Evolutionary conservation across 2,113 vertebrate genomes (phyloP), one percentile per base, ranked within the genome.

Genomic region (Phrynosoma platyrhinos): DNA sequence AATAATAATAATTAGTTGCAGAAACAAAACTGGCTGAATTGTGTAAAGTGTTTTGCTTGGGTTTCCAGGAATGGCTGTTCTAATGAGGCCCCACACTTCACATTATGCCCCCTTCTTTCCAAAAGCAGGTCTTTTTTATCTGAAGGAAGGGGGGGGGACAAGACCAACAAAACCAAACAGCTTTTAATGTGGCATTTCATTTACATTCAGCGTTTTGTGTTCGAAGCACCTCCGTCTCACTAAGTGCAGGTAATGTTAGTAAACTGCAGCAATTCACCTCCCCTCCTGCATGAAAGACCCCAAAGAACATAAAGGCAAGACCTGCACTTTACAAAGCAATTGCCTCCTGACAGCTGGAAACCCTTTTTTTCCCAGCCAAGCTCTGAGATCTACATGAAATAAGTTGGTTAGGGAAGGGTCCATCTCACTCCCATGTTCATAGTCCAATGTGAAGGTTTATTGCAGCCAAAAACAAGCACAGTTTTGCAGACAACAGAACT

Each of bases 1-100:
- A 97, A 95, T 97, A 97, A 95, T 96, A 93, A 96, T 96, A 93
- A 96, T 97, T 97, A 98, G 97, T 97, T 97, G 96, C 90, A 96
- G 96, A 95, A 97, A 95, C 97, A 97, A 97, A 95, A 96, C 92
- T 93, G 74, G 96, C 89, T 96, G 95, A 96, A 97, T 96, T 97
- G 96, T 96, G 96, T 94, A 88, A 91, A 95, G 95, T 95, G 94
- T 95, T 97, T 96, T 97, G 87, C 93, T 92, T 10, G 95, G 94
- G 96, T 96, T 97, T 98, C 92, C 97, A 95, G 88, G 96, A 97
- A 96, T 95, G 95, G 91, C 53, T 8, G 87, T 92, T 96, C 96
- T 96, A 97, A 97, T 97, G 96, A 97, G 72, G 97, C 94, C 94
- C 91, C 94, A 91, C 93, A 88, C 94, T 96, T 94, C 66, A 90